phyloP scores from a whole-genome alignment of 2,888 invertebrate species.

The Schrankia costaestrigalis region DNA sequence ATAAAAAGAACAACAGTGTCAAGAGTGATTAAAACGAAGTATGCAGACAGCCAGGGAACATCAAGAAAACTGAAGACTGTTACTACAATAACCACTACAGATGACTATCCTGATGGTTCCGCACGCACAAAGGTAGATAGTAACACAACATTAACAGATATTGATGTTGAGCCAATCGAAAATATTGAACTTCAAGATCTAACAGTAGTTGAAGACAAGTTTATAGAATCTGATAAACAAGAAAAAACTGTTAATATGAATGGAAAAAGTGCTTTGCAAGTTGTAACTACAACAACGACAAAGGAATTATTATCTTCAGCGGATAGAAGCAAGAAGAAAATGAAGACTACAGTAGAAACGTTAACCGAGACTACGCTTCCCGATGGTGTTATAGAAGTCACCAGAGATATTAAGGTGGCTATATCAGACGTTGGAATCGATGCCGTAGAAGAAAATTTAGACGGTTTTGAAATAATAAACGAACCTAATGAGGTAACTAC shows the following conservation, averaged over 20 bases:
- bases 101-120: conserved; percentile 72
- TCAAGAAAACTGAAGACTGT: conserved; percentile 63
- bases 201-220: conserved; percentile 51
- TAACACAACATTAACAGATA: conserved; percentile 59
- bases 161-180: conserved; percentile 45
- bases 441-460: conserved; percentile 29
- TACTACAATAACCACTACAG: conserved; percentile 60
- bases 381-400: conserved; percentile 63
- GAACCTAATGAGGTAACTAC: conserved; percentile 48
- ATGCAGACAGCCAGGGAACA: conserved; percentile 49
- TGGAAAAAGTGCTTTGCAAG: conserved; percentile 58
- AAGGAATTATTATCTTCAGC: conserved; percentile 56
- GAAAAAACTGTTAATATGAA: conserved; percentile 52
- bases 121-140: conserved; percentile 64
- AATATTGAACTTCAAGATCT: conserved; percentile 53
- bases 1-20: conserved; percentile 62
- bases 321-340: conserved; percentile 58
- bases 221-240: conserved; percentile 51
- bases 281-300: conserved; percentile 60
- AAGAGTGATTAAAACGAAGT: conserved; percentile 56
- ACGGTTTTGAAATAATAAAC: conserved; percentile 44
- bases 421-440: conserved; percentile 53
- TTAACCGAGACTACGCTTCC: conserved; percentile 61
- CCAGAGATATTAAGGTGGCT: conserved; percentile 66
- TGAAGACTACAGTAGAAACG: conserved; percentile 64